phyloP scores from a whole-genome alignment of 2,888 invertebrate genomes.

The Adelphocoris suturalis region DNA sequence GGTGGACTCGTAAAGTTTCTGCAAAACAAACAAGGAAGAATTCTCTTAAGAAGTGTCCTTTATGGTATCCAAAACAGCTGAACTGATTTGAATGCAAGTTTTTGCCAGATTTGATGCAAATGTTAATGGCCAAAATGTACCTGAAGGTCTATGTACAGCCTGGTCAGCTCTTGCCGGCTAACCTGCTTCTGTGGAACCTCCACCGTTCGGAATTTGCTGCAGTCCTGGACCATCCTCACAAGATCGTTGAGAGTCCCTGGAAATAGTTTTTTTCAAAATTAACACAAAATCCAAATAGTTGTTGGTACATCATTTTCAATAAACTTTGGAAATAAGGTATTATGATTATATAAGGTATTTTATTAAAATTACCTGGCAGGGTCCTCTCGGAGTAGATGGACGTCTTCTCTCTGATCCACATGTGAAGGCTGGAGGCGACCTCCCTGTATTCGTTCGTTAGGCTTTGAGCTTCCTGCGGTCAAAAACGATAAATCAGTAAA shows the following conservation, averaged over 20 bases:
- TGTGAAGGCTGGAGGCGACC: constrained; percentile 89
- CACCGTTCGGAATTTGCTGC: constrained; percentile 94
- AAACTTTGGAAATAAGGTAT: too few species aligned
- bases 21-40: constrained; percentile 73
- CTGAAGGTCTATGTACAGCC: constrained; percentile 91
- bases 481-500: constrained; percentile 24
- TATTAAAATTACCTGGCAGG: constrained; percentile 81
- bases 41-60: neutral
- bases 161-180: constrained; percentile 92
- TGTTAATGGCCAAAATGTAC: constrained; percentile 77
- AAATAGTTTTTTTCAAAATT: neutral
- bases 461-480: constrained; percentile 86
- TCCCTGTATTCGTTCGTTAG: constrained; percentile 95
- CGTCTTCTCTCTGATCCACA: constrained; percentile 95
- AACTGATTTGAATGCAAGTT: too few species aligned
- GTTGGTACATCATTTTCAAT: too few species aligned
- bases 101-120: too few species aligned
- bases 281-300: too few species aligned
- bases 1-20: constrained; percentile 92
- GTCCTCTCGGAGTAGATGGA: constrained; percentile 81
- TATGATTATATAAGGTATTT: too few species aligned
- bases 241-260: constrained; percentile 92
- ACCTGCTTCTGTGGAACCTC: constrained; percentile 94
- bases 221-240: constrained; percentile 95
- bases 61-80: too few species aligned